Base-by-base conservation (phyloP, 2,113 vertebrate species). In the Narcine bancroftii region DNA sequence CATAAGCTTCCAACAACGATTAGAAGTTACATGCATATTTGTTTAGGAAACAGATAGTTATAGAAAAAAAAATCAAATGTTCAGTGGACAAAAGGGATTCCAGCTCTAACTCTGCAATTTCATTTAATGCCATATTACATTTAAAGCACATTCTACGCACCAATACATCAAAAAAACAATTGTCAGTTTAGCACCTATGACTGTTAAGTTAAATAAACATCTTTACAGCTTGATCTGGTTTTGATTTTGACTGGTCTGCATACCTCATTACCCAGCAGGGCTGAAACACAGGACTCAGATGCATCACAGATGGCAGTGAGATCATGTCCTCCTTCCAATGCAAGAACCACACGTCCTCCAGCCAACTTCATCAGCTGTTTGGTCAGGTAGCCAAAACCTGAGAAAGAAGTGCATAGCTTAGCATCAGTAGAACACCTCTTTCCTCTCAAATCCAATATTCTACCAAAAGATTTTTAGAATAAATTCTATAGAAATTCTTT, bases 231-330 rank as follows among this genome's bases (percentile, higher is more conserved):
- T 47, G 42, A 69, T 91, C 89, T 91, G 89, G 89, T 91, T 91
- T 91, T 91, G 89, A 91, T 91, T 91, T 91, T 69, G 63, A 91
- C 89, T 91, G 65, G 29, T 29, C 79, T 66, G 39, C 93, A 93
- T 92, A 97, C 97, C 97, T 98, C 97, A 63, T 97, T 95, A 5
- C 97, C 97, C 0, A 98, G 96, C 95, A 98, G 95, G 36, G 97
- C 96, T 0, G 95, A 96, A 66, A 98, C 96, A 0, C 97, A 98
- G 92, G 97, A 95, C 94, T 97, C 97, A 0, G 97, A 97, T 92
- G 97, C 97, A 81, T 98, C 97, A 29, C 97, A 98, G 94, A 98
- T 98, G 94, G 97, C 97, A 1, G 97, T 98, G 93, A 98, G 95
- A 95, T 97, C 97, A 0, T 98, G 97, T 53, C 97, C 97, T 92